phyloP scores from a whole-genome alignment of 2,113 vertebrate genomes.

The Phaethornis superciliosus region DNA sequence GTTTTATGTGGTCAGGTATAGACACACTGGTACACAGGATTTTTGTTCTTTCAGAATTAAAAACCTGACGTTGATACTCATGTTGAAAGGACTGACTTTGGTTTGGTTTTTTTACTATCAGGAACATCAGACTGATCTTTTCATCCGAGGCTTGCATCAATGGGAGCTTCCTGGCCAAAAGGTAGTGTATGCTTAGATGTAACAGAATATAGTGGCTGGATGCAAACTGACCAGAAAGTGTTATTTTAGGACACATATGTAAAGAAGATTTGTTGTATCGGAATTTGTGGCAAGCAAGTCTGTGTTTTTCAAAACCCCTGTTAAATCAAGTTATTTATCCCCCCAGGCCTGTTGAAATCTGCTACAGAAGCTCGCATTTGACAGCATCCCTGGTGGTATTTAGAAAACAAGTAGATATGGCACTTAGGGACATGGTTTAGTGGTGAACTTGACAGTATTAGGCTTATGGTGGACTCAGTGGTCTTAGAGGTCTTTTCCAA shows the following conservation, averaged over 20 bases:
- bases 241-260: not conserved
- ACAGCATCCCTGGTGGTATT: not conserved
- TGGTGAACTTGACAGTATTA: not conserved
- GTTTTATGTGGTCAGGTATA: not conserved
- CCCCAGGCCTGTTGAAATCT: not conserved
- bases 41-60: not conserved
- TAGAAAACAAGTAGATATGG: not conserved
- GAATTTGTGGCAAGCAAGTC: not conserved
- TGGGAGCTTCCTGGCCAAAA: slow-evolving; percentile 68
- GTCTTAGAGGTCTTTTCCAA: not conserved
- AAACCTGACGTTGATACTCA: not conserved
- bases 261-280: not conserved
- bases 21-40: rapidly evolving
- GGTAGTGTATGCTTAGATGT: not conserved
- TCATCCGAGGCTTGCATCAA: slow-evolving; percentile 70
- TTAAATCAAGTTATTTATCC: not conserved
- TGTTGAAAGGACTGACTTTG: not conserved
- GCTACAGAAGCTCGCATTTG: not conserved
- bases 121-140: slow-evolving; percentile 52
- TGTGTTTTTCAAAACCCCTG: not conserved
- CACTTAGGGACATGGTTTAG: not conserved
- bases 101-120: slow-evolving; percentile 1
- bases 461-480: not conserved
- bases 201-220: not conserved
- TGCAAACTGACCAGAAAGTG: not conserved